phyloP scores from a whole-genome alignment of 2,113 vertebrate species.

The Rynchops niger region DNA sequence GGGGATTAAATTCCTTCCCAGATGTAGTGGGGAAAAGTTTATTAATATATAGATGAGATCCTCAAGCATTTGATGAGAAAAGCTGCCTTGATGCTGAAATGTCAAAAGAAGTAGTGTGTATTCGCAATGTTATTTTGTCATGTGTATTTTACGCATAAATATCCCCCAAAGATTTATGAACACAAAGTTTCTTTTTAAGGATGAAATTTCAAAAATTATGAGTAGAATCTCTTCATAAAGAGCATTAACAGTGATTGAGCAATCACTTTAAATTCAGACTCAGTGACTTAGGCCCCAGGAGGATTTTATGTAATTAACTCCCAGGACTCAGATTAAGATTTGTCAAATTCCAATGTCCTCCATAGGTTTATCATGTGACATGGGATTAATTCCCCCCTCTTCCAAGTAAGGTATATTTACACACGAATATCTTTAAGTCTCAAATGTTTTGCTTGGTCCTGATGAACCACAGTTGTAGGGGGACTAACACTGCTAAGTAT shows the following conservation, averaged over 20 bases:
- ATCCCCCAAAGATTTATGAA: not conserved
- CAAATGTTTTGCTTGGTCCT: not conserved
- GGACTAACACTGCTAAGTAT: not conserved
- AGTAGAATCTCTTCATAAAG: not conserved
- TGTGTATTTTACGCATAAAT: not conserved
- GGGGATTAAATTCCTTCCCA: not conserved
- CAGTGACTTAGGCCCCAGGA: not conserved
- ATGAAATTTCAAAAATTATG: not conserved
- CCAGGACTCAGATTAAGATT: not conserved
- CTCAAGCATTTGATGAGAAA: not conserved
- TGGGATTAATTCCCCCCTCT: not conserved
- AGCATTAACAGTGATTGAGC: not conserved
- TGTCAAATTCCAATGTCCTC: not conserved
- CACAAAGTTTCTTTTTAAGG: not conserved
- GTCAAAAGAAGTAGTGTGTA: not conserved
- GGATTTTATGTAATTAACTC: not conserved
- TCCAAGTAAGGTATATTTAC: not conserved
- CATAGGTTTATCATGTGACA: not conserved
- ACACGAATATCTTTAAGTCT: not conserved
- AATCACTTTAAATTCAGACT: not conserved
- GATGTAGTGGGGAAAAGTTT: not conserved
- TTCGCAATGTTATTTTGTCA: not conserved
- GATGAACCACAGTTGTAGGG: not conserved
- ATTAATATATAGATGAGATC: not conserved
- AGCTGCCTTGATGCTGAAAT: not conserved